Base-by-base conservation (phyloP, 2,797 vertebrate species). In the Phoebastria nigripes region DNA sequence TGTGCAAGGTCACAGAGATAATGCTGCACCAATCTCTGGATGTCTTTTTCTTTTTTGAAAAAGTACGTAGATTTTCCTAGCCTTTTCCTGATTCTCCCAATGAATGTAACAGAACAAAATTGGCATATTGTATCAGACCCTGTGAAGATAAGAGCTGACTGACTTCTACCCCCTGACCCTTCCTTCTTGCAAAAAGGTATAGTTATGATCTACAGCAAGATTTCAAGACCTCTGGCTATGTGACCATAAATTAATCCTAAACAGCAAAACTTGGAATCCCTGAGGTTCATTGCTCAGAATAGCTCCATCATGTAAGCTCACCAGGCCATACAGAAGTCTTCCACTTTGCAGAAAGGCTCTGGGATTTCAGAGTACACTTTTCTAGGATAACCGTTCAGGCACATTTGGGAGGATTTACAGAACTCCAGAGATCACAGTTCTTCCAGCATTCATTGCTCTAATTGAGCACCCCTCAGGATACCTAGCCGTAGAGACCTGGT, bases 391-490 rank as follows among this genome's bases (percentile, higher is more conserved):
- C 17, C 6, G 20, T 83, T 63, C 26, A 58, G 26, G 25, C 10
- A 42, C 5, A 16, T 12, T 29, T 85, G 20, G 26, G 39, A 77
- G 39, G 25, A 66, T 79, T 85, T 91, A 44, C 9, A 80, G 39
- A 51, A 46, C 10, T 59, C 56, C 15, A 37, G 28, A 59, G 28
- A 58, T n/a, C 12, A 35, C 15, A 14, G 1, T 87, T 91, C 47
- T 87, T 76, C 31, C 71, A 46, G 14, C 31, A 62, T 56, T 91
- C n/a, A 17, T 63, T 88, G 31, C 18, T 80, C 7, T 69, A 87
- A 0, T 4, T 51, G 25, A 70, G 6, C 29, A 78, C 6, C 1
- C 2, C 6, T 67, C 29, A 65, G 25, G 20, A 66, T 74, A 67
- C 31, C 15, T 62, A 29, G 4, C 25, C 11, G 0, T 44, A 71